A percentile compares a stretch with the other conserved stretches of the same genome.
phyloP scores from a whole-genome alignment of 2,797 vertebrate genomes.

The Anguilla anguilla region DNA sequence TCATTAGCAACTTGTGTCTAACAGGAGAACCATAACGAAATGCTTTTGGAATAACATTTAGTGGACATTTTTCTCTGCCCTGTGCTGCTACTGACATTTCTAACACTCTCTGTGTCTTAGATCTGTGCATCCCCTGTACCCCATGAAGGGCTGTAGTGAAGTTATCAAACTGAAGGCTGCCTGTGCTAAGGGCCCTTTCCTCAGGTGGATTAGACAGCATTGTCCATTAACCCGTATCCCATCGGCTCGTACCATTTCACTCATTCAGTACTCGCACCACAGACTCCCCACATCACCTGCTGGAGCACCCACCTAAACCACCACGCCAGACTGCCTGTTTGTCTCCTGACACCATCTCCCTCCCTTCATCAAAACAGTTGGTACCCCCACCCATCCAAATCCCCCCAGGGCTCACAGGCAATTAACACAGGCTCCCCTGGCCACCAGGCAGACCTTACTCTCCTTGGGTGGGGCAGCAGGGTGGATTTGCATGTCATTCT shows the following conservation, averaged over 20 bases:
- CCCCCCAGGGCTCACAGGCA: slow-evolving; percentile 27
- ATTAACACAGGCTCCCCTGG: slow-evolving; percentile 7
- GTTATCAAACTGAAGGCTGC: neutral
- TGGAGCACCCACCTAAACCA: slow-evolving; percentile 20
- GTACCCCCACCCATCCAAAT: neutral
- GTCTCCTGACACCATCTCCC: neutral
- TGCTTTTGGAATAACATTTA: slow-evolving; percentile 4
- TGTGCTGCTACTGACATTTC: neutral
- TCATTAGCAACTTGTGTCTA: neutral
- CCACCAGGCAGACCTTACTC: neutral
- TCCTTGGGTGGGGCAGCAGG: slow-evolving; percentile 55
- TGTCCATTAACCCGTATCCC: slow-evolving; percentile 22
- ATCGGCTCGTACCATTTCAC: neutral
- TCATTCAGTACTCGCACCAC: neutral
- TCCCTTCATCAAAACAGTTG: slow-evolving; percentile 30
- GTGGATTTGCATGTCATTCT: slow-evolving; percentile 54
- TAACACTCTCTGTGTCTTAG: neutral
- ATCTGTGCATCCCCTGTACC: neutral
- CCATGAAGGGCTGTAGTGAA: slow-evolving; percentile 15
- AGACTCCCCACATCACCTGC: slow-evolving; percentile 39
- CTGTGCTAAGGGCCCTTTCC: neutral
- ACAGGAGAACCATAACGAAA: neutral
- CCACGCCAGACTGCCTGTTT: slow-evolving; percentile 35
- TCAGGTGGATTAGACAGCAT: slow-evolving; percentile 19
- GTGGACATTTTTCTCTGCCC: neutral